Evolutionary conservation across 2,113 vertebrate species (phyloP).

Genomic region (Lucifuga dentata): DNA sequence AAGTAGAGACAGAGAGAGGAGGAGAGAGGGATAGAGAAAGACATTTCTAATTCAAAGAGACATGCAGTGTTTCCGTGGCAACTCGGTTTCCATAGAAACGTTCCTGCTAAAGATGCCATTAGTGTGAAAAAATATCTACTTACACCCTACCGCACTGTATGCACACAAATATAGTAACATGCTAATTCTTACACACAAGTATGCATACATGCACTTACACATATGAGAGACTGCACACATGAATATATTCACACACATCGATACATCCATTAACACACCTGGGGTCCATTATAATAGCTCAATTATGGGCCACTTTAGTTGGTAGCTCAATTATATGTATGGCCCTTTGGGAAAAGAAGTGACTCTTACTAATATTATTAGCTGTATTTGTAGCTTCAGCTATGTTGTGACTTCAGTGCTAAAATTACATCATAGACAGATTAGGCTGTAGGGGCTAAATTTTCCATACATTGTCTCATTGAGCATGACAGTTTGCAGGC

Average conservation of each 20-base stretch:
- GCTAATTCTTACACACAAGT: constrained; percentile 2
- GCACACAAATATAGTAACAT: constrained; percentile 59
- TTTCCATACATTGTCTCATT: constrained; percentile 46
- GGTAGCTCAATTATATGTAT: constrained; percentile 51
- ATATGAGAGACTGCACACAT: not conserved
- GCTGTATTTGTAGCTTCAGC: constrained; percentile 23
- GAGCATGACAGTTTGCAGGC: constrained; percentile 46
- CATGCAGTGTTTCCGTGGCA: constrained; percentile 86
- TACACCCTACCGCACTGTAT: constrained; percentile 66
- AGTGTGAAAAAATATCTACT: constrained; percentile 81
- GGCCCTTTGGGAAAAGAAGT: constrained; percentile 36
- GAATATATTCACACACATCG: not conserved
- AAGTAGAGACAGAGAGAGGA: constrained; percentile 42
- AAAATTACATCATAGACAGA: constrained; percentile 34
- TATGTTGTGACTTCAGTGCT: constrained; percentile 37
- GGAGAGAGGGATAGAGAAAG: constrained; percentile 72
- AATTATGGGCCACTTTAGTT: constrained; percentile 53
- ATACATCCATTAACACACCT: constrained; percentile 47
- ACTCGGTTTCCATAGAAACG: constrained; percentile 85
- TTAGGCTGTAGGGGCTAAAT: constrained; percentile 30
- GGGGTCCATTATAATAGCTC: constrained; percentile 53
- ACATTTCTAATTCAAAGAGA: constrained; percentile 87
- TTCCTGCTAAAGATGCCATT: constrained; percentile 84
- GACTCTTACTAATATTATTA: constrained; percentile 51
- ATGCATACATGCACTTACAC: not conserved